Evolutionary conservation across 2,113 vertebrate species (phyloP), one percentile per base, ranked within the genome.

Genomic region (Halcyon senegalensis): DNA sequence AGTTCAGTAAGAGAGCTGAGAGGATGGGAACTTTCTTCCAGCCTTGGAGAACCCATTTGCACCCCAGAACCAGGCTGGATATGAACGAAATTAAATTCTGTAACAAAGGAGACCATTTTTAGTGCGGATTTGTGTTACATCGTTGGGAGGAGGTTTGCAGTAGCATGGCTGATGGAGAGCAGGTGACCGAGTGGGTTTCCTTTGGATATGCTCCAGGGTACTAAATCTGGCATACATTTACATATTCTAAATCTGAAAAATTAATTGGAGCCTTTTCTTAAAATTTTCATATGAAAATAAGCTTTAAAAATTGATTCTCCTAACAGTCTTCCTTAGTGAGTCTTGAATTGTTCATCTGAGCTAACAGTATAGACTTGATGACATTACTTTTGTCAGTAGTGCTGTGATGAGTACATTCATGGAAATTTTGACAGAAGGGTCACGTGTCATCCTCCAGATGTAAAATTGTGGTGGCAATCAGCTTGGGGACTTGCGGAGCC

Each of bases 401-500:
- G 13, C 7, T 74, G 56, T 23, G 46, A 43, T 62, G 7, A 50
- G 41, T 23, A 37, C 37, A 5, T 48, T 56, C 12, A 7, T 43
- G 78, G 56, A 43, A 21, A 6, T 84, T 74, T 31, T 50, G 66
- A 7, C 16, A 17, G 63, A 46, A 55, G 56, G 37, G 28, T 50
- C 41, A 5, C 0, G 0, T 53, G 21, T 70, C 14, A 28, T 72
- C 48, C 64, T 68, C 8, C 33, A 50, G 37, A 31, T 3, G 2
- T 35, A 16, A 37, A 51, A 46, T 2, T 10, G 13, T n/a, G 67
- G 14, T 58, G 60, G 15, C 15, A 12, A 2, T 37, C 50, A 51
- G 48, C 48, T 0, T 2, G 1, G 16, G 17, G 10, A 75, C 51
- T 50, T 33, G 21, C 20, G 28, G 19, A 69, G 33, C 63, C 0